Percentiles rank a stretch among this genome's conserved stretches.
phyloP scores from a whole-genome alignment of 2,797 vertebrate species.

The Meriones psammophilus region DNA sequence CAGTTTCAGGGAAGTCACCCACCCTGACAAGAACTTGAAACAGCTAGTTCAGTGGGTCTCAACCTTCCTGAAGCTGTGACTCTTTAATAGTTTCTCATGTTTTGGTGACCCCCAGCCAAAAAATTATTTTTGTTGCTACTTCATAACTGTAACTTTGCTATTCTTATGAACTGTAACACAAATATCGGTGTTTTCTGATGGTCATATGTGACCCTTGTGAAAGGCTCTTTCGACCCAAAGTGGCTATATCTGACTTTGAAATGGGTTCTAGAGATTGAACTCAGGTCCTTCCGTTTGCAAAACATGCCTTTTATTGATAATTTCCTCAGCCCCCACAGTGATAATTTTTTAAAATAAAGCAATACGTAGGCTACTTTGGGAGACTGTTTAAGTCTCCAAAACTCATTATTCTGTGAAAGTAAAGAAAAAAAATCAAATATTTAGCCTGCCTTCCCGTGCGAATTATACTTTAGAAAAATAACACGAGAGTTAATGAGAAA shows the following conservation, averaged over 20 bases:
- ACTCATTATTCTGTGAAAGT: background rate
- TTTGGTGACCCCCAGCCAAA: no score
- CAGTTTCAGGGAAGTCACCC: no score
- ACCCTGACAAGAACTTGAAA: no score
- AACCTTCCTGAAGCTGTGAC: no score
- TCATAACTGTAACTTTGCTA: no score
- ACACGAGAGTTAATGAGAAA: background rate
- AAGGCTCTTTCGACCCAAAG: no score
- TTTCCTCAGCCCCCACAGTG: background rate
- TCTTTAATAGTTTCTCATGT: no score
- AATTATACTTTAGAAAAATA: constrained; percentile 13
- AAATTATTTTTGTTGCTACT: no score
- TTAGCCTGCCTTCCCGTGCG: background rate
- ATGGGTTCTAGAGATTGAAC: background rate
- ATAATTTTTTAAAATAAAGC: background rate
- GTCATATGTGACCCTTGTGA: no score
- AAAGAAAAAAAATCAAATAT: constrained; percentile 20
- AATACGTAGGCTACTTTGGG: background rate
- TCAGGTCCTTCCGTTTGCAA: background rate
- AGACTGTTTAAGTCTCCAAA: background rate
- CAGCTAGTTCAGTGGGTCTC: no score
- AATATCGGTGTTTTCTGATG: no score
- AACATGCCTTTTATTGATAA: background rate
- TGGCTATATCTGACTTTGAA: background rate
- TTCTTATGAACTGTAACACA: no score